Percentiles rank a stretch among this genome's conserved stretches.
Evolutionary conservation across 1,140 invertebrate genomes (phyloP).

Genomic region (Schlechtendalia chinensis): DNA sequence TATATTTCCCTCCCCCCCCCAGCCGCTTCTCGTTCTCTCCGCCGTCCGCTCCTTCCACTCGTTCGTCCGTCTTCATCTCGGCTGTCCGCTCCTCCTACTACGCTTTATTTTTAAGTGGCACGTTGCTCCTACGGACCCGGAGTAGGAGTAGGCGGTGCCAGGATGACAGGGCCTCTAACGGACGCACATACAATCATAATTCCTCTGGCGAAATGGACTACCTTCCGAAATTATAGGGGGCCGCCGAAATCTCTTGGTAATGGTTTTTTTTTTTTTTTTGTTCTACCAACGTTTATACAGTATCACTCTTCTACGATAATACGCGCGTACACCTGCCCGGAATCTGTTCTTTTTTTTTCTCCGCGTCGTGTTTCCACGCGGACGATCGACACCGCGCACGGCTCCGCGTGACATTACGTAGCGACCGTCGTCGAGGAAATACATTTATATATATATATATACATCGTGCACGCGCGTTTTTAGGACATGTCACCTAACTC

Average conservation of each 20-base stretch:
- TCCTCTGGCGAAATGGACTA: slow-evolving; percentile 44
- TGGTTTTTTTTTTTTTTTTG: too few species aligned
- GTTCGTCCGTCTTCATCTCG: not conserved
- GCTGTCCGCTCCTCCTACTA: slow-evolving; percentile 23
- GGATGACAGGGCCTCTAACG: slow-evolving; percentile 47
- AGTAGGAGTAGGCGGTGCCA: slow-evolving; percentile 45
- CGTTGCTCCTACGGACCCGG: slow-evolving; percentile 21
- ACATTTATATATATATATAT: too few species aligned
- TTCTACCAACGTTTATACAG: slow-evolving; percentile 47
- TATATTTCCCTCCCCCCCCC: slow-evolving; percentile 4
- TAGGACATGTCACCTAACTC: slow-evolving; percentile 45
- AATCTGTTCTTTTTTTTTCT: slow-evolving; percentile 7
- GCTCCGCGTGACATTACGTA: not conserved
- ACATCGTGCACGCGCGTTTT: not conserved
- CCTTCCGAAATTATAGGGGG: slow-evolving; percentile 48
- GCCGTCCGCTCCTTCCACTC: not conserved
- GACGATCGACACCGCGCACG: too few species aligned
- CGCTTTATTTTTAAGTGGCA: slow-evolving; percentile 46
- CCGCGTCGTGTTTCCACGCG: too few species aligned
- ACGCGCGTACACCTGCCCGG: slow-evolving; percentile 14
- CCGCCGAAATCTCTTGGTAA: slow-evolving; percentile 24
- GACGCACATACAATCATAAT: slow-evolving; percentile 34
- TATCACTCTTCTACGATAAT: slow-evolving; percentile 19
- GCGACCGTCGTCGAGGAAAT: slow-evolving; percentile 22
- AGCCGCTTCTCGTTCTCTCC: not conserved